phyloP scores from a whole-genome alignment of 1,140 invertebrate species.

The Drosophila melanica region DNA sequence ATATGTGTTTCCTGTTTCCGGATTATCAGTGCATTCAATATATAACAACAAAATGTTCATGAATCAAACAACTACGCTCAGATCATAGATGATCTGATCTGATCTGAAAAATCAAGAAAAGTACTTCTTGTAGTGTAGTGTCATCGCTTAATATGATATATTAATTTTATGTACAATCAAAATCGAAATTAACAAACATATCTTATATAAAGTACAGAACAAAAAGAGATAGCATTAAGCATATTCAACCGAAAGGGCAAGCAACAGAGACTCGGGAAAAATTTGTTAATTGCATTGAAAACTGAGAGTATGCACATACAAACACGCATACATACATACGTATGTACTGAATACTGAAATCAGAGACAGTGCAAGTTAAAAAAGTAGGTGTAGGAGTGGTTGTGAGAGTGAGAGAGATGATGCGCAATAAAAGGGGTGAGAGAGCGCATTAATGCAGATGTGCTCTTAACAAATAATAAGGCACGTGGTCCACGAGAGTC shows the following conservation, averaged over 20 bases:
- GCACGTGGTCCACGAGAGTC: slow-evolving; percentile 67
- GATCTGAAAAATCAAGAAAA: not conserved
- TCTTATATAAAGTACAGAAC: slow-evolving; percentile 1
- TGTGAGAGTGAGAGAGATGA: slow-evolving; percentile 10
- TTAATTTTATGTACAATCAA: no score
- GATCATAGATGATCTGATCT: not conserved
- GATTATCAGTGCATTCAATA: slow-evolving; percentile 8
- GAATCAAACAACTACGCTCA: not conserved
- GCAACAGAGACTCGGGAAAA: slow-evolving; percentile 11
- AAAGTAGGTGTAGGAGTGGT: not conserved
- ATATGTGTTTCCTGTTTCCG: not conserved
- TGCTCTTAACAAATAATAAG: slow-evolving; percentile 58
- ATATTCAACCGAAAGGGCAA: slow-evolving; percentile 9
- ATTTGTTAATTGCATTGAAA: slow-evolving; percentile 54
- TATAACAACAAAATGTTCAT: not conserved
- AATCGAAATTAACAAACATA: slow-evolving; percentile 19
- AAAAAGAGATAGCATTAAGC: slow-evolving; percentile 21
- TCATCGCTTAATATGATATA: no score
- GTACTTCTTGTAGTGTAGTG: no score
- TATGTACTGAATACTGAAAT: not conserved
- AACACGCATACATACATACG: not conserved
- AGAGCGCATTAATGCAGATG: slow-evolving; percentile 18
- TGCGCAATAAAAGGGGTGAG: slow-evolving; percentile 52
- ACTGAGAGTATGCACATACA: slow-evolving; percentile 17
- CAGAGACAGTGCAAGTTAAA: not conserved